Conservation (phyloP, 2,888 invertebrate species). For the Cerceris ruficornis region DNA sequence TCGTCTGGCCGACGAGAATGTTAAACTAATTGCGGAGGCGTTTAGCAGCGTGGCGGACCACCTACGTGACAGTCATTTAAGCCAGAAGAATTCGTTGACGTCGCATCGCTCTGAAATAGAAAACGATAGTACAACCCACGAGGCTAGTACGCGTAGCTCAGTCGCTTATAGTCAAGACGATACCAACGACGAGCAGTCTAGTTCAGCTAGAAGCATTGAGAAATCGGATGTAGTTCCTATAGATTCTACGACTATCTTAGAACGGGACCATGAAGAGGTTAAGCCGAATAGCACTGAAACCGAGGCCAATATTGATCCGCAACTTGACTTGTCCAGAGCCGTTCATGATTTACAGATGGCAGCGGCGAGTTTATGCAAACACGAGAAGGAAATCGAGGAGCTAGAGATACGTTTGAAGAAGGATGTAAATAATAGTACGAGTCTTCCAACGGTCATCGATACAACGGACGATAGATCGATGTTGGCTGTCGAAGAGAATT, state of each 20-base stretch:
- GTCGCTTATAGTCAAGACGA: constrained; percentile 45
- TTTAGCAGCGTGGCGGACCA: constrained; percentile 59
- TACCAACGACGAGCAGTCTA: constrained; percentile 32
- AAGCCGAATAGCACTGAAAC: not conserved
- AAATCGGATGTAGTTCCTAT: constrained; percentile 31
- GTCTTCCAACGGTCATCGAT: not conserved
- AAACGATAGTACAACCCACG: constrained; percentile 37
- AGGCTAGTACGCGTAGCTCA: constrained; percentile 54
- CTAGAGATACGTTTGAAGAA: constrained; percentile 31
- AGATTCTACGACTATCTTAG: constrained; percentile 23
- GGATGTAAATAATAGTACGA: constrained; percentile 3
- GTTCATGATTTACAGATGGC: constrained; percentile 61
- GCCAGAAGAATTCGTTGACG: constrained; percentile 46
- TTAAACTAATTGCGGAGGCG: constrained; percentile 65
- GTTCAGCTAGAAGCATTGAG: constrained; percentile 21
- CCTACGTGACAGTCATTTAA: constrained; percentile 54
- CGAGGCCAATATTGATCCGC: constrained; percentile 28
- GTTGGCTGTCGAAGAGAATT: not conserved
- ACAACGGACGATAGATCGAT: constrained; percentile 2
- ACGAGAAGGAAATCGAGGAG: constrained; percentile 50
- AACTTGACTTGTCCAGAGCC: constrained; percentile 55
- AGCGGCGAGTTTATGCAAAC: constrained; percentile 59
- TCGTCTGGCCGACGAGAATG: constrained; percentile 63
- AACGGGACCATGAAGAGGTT: constrained; percentile 11
- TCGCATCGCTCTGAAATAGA: constrained; percentile 49